Base-by-base conservation (phyloP, 2,888 invertebrate genomes). In the Conistra vaccinii region DNA sequence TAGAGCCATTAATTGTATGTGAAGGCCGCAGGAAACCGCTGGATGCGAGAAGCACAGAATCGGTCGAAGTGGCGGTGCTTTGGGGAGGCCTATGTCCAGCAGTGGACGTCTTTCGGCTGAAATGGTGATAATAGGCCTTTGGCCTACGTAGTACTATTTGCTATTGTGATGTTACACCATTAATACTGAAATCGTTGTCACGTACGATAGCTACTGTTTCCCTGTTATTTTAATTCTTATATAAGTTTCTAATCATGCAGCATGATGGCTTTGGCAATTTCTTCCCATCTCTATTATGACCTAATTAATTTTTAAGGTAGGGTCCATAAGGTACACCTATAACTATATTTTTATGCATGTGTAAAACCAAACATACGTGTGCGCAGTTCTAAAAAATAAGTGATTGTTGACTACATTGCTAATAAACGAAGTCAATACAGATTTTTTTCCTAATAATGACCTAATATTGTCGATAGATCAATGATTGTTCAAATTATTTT, bases 391-490 rank as follows among this genome's bases (percentile, higher is more conserved):
- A 3, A n/a, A 26, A 69, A 69, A 45, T 7, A 14, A 23, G 7
- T 32, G 9, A n/a, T 78, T 51, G 3, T 78, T 35, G 35, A 17
- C 14, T 79, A 42, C 23, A 10, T n/a, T 12, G 14, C 10, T 14
- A 45, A 20, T 65, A 29, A 48, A 55, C n/a, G 23, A 53, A 17
- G 17, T 32, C 3, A 12, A 6, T 42, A 51, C 20, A 29, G 5
- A 17, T 1, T 55, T 53, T 42, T 32, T 39, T 23, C 3, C 1
- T n/a, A n/a, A n/a, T n/a, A n/a, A n/a, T n/a, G n/a, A n/a, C 35
- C 2, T n/a, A 32, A 29, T 61, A 45, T 0, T 23, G 17, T 26
- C 12, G 6, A 45, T n/a, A 55, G 3, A 66, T 29, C 23, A 14
- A 32, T 20, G 17, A 55, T 17, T 12, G 26, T 29, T 45, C 1